Evolutionary conservation across 1,140 invertebrate genomes (phyloP).

Genomic region (Pseudachorutes palmiensis): DNA sequence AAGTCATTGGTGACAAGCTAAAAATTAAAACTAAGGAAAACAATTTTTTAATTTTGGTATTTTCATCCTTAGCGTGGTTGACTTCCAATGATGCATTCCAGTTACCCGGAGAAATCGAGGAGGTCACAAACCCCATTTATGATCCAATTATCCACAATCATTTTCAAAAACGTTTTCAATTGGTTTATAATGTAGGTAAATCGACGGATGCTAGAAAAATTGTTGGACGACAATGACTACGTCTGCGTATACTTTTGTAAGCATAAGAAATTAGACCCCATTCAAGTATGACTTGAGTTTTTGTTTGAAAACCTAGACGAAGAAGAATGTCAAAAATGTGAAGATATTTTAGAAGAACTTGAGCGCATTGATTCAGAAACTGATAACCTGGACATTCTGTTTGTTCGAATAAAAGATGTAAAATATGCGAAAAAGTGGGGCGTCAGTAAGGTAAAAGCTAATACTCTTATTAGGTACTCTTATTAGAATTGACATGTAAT

Average conservation of each 20-base stretch:
- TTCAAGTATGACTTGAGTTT: too few species aligned
- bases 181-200: constrained; percentile 53
- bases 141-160: not conserved
- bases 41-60: constrained; percentile 43
- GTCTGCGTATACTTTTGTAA: constrained; percentile 91
- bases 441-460: constrained; percentile 59
- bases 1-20: constrained; percentile 19
- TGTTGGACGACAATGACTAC: constrained; percentile 89
- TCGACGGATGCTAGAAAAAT: constrained; percentile 86
- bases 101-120: constrained; percentile 92
- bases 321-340: constrained; percentile 61
- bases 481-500: too few species aligned
- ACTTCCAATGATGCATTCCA: constrained; percentile 92
- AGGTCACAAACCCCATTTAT: constrained; percentile 42
- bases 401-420: constrained; percentile 87
- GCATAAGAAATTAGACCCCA: too few species aligned
- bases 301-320: too few species aligned
- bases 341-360: constrained; percentile 66
- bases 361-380: constrained; percentile 89
- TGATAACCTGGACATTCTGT: constrained; percentile 87
- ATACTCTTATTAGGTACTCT: too few species aligned
- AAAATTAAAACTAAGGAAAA: not conserved
- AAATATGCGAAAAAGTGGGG: constrained; percentile 89
- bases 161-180: not conserved
- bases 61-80: constrained; percentile 53